Percentiles rank a stretch among this genome's conserved stretches.
Conservation (phyloP, 1,140 invertebrate genomes). For the Penaeus chinensis region DNA sequence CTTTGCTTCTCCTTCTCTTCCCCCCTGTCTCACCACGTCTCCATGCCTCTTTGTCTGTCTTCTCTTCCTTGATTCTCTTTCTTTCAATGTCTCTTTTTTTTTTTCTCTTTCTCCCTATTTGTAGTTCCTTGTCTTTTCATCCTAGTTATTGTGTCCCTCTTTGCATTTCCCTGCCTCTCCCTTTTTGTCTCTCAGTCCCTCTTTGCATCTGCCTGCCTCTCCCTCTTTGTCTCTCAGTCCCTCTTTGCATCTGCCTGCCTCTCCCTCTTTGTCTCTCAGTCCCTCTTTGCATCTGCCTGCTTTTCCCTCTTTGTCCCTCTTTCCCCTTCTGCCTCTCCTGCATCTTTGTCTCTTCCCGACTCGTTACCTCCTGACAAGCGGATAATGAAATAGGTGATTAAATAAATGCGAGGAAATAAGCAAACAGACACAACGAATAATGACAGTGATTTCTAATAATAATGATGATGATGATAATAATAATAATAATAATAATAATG, state of each 20-base stretch:
- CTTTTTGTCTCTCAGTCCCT: background rate
- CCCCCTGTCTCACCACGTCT: background rate
- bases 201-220: background rate
- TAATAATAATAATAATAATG: no score
- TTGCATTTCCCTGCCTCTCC: background rate
- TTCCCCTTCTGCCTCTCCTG: no score
- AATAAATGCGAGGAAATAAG: no score
- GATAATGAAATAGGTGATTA: no score
- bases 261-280: background rate
- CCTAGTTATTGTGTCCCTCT: background rate
- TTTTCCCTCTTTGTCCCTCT: background rate
- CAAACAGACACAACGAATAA: no score
- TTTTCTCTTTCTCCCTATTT: background rate
- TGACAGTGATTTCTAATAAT: no score
- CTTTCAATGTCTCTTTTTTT: background rate
- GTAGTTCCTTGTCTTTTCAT: background rate
- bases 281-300: no score
- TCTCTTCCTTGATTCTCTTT: background rate
- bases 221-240: background rate
- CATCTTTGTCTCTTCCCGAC: no score
- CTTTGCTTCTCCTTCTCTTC: background rate
- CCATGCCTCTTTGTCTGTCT: constrained; percentile 13
- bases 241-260: background rate
- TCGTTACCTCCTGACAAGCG: no score
- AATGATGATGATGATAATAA: no score